Evolutionary conservation across 1,140 invertebrate species (phyloP), one percentile per base, ranked within the genome.

Genomic region (Drosophila ohnishii): DNA sequence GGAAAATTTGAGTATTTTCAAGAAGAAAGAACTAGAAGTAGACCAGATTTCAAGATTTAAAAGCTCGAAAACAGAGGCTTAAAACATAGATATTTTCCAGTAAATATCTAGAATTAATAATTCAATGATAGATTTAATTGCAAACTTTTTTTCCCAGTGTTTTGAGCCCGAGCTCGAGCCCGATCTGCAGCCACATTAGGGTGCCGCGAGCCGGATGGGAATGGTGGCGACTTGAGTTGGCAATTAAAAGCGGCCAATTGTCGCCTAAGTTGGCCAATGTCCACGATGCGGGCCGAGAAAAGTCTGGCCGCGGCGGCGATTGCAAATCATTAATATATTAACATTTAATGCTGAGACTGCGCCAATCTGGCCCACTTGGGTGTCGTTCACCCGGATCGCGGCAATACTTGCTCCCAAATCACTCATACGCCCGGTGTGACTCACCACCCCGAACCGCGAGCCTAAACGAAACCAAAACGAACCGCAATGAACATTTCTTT

Each of bases 131-230:
- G 9, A 44, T 3, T 22, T 0, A 25, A 9, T 8, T 8, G 5
- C 0, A 3, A 28, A 10, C 0, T n/a, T 14, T 51, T 47, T 63
- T 22, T 62, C 3, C 2, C n/a, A 28, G 42, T 48, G 44, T 14
- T n/a, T 2, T n/a, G n/a, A 22, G 44, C 39, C 32, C 13, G 22
- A 30, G 62, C 16, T 7, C 10, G 25, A 48, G 11, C 47, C 28
- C 50, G 67, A 70, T 71, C 37, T 44, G 56, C 39, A 40, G 32
- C 47, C 67, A 60, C 67, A 75, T 67, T 77, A 66, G 74, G 83
- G 84, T 88, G 84, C 35, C n/a, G 67, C 71, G 71, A 88, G 83
- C 84, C 84, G 84, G 84, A 88, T 88, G 84, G 82, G 84, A 88
- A 88, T 71, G 81, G 61, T 74, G 37, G 67, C 61, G 28, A 66